These are phyloP conservation scores for Clusia tigrina DNA, from an alignment of 2,888 invertebrate species.

Conservation along the genomic window DNA sequence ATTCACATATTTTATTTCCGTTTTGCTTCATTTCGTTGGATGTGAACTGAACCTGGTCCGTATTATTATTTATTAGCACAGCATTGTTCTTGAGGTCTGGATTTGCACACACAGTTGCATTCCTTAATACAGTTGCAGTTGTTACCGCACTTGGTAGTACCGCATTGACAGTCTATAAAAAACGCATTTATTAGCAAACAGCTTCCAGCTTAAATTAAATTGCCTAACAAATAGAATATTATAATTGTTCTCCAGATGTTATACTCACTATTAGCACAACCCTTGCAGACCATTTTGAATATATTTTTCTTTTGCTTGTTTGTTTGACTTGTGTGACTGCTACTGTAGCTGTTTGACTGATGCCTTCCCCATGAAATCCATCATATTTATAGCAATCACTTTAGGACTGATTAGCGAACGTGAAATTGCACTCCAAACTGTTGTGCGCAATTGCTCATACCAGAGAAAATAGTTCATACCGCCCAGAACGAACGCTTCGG, in stretches of 20 bases:
- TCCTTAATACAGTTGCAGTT: constrained; percentile 49
- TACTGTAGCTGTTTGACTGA: constrained; percentile 14
- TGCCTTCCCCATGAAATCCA: constrained; percentile 10
- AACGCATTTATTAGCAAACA: too few species aligned
- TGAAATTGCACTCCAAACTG: constrained; percentile 4
- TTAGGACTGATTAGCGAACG: background rate
- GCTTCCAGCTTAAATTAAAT: too few species aligned
- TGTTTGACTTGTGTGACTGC: constrained; percentile 10
- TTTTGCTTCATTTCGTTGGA: too few species aligned
- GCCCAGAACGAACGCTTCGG: too few species aligned
- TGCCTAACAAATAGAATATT: too few species aligned
- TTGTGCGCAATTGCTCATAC: too few species aligned
- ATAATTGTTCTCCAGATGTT: too few species aligned
- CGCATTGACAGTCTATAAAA: constrained; percentile 48
- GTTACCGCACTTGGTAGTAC: constrained; percentile 47
- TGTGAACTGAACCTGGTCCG: too few species aligned
- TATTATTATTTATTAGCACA: too few species aligned
- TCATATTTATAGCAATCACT: constrained; percentile 38
- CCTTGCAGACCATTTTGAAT: constrained; percentile 48
- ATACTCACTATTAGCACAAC: constrained; percentile 49
- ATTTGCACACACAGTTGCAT: constrained; percentile 51
- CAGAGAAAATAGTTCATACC: too few species aligned
- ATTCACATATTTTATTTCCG: too few species aligned
- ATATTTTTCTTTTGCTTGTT: background rate
- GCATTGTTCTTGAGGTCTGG: constrained; percentile 49